Base-by-base conservation (phyloP, 1,140 invertebrate genomes). In the Papilio polytes region DNA sequence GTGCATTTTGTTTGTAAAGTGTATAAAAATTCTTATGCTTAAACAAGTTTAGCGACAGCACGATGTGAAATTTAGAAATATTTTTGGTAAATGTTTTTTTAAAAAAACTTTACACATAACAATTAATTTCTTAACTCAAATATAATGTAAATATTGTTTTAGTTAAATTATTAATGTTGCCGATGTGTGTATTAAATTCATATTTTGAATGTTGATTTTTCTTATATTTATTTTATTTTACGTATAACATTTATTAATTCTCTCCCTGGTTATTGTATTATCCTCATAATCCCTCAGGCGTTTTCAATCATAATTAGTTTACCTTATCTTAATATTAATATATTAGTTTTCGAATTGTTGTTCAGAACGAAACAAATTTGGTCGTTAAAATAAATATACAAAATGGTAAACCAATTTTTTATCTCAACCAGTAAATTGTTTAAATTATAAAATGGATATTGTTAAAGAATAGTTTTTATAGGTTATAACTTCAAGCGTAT, bases 241-340 rank as follows among this genome's bases (percentile, higher is more conserved):
- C 7, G n/a, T 31, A 31, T 7, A 31, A 70, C 12, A 70, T 70
- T 70, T 31, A 63, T 63, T 63, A 22, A 63, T 70, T 70, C 12
- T 70, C 63, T 15, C 63, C 22, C 15, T 31, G 26, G 63, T 31
- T 70, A 36, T 36, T 10, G 26, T 15, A 26, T 63, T 26, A 63
- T 63, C 12, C 63, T 36, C 26, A 31, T 70, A 31, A 4, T 70
- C 63, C 63, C 63, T 31, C 13, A 36, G 63, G 63, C 63, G 26
- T 18, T 70, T 70, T 70, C 63, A 31, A 70, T 70, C 26, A 70
- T 70, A 70, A 70, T 70, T 31, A 70, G 63, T 70, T 63, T 36
- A 70, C 63, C 63, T 31, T 70, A 12, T 31, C 63, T 70, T 70
- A 70, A 63, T 63, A 63, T 31, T 63, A 63, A 26, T 70, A 15